These are phyloP conservation scores for Orgyia antiqua DNA, from an alignment of 2,888 invertebrate genomes.

Conservation along the genomic window DNA sequence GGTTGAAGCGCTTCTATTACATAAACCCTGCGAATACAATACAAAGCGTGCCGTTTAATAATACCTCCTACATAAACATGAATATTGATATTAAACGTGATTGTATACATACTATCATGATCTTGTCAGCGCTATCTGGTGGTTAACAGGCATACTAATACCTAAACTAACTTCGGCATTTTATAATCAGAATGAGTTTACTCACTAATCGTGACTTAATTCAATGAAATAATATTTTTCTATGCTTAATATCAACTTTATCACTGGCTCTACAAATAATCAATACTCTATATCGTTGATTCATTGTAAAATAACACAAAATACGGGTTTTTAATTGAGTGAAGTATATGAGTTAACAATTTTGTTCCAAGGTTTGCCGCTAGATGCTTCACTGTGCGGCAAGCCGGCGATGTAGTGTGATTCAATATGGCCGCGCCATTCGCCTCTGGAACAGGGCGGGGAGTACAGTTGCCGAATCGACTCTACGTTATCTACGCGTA, in stretches of 20 bases:
- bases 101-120: constrained; percentile 20
- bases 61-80: constrained; percentile 23
- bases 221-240: no score
- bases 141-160: constrained; percentile 19
- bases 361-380: constrained; percentile 43
- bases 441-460: constrained; percentile 76
- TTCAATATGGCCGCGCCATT: constrained; percentile 76
- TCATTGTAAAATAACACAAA: constrained; percentile 3
- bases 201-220: no score
- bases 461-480: constrained; percentile 72
- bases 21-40: constrained; percentile 19
- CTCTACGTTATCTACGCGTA: constrained; percentile 72
- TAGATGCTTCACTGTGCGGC: constrained; percentile 59
- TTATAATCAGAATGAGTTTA: constrained; percentile 1
- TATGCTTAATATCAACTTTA: no score
- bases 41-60: constrained; percentile 13
- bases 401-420: constrained; percentile 58
- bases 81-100: constrained; percentile 24
- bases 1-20: constrained; percentile 15
- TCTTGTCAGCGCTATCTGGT: constrained; percentile 41
- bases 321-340: constrained; percentile 1
- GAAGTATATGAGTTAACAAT: constrained; percentile 16
- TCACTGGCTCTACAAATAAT: no score
- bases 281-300: no score
- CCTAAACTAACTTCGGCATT: constrained; percentile 6